Evolutionary conservation across 2,888 invertebrate genomes (phyloP), one percentile per base, ranked within the genome.

Genomic region (Habroteleia sp.): DNA sequence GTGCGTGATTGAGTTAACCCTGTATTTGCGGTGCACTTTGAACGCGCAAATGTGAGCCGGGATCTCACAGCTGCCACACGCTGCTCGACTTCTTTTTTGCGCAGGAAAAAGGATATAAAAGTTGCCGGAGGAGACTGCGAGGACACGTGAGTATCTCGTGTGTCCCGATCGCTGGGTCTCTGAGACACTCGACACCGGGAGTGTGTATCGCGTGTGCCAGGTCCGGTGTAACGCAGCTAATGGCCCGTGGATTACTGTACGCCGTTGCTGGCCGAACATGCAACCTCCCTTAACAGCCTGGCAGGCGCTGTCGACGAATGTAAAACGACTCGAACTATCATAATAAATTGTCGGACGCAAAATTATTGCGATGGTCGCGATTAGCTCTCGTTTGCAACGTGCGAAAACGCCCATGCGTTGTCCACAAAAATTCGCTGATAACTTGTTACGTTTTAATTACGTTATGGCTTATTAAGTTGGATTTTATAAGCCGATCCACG

Each of bases 131-230:
- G 73, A 75, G 79, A 69, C 77, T 72, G 78, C 62, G 72, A 73
- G 66, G 74, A 78, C 76, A 75, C 62, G 78, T 50, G 69, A 84
- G 84, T 86, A 83, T 87, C 86, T 87, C 83, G 80, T 85, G 82
- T 85, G 84, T 78, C 84, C 83, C 78, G 80, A 77, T 77, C 76
- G 76, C 58, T 65, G 58, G 77, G 66, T 73, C 71, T 75, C 73
- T 56, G 75, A 77, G 87, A 85, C 80, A 87, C 80, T 82, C 82
- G 87, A 87, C 82, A 86, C 82, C 82, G 76, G 79, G 79, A 79
- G 81, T 75, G 83, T 83, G 82, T 83, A 85, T 86, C 83, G 83
- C 84, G 84, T 84, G 83, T 82, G 83, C 81, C 82, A 79, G 74
- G 78, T 78, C 79, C 74, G 62, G 37, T 74, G 81, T 72, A 81